phyloP scores from a whole-genome alignment of 1,140 invertebrate species.

The Zeugodacus cucurbitae region DNA sequence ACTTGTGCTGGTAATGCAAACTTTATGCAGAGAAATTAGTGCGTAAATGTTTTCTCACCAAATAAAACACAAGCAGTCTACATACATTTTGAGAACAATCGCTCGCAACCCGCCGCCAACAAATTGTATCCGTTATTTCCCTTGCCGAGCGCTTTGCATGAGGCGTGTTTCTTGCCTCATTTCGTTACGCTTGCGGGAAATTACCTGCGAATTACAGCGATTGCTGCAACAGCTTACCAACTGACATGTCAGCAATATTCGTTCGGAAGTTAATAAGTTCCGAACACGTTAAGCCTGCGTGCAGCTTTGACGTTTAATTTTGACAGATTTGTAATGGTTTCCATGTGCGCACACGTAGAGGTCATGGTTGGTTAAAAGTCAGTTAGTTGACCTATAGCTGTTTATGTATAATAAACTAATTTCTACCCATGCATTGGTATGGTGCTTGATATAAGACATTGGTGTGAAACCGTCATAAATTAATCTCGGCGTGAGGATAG shows the following conservation, averaged over 20 bases:
- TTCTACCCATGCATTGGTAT: not conserved
- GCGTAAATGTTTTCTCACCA: slow-evolving; percentile 66
- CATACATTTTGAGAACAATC: not conserved
- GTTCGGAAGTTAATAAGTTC: not conserved
- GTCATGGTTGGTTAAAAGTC: too few species aligned
- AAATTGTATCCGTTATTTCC: not conserved
- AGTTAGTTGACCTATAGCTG: not conserved
- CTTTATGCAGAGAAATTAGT: slow-evolving; percentile 58
- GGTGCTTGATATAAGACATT: not conserved
- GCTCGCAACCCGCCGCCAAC: not conserved
- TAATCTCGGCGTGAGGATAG: too few species aligned
- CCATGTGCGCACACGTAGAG: not conserved
- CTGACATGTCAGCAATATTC: not conserved
- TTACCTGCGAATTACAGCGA: slow-evolving; percentile 57
- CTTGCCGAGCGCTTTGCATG: not conserved
- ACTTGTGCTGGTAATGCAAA: not conserved
- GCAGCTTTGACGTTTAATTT: slow-evolving; percentile 17
- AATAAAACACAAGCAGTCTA: slow-evolving; percentile 51
- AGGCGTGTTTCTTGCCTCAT: slow-evolving; percentile 54
- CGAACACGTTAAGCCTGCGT: not conserved
- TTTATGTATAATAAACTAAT: not conserved
- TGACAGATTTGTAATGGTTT: slow-evolving; percentile 19
- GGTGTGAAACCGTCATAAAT: too few species aligned
- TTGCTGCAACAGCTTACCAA: not conserved
- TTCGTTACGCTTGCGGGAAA: slow-evolving; percentile 62